A percentile compares a stretch with the other conserved stretches of the same genome.
phyloP scores from a whole-genome alignment of 1,140 invertebrate genomes.

The Drosophila aff. region DNA sequence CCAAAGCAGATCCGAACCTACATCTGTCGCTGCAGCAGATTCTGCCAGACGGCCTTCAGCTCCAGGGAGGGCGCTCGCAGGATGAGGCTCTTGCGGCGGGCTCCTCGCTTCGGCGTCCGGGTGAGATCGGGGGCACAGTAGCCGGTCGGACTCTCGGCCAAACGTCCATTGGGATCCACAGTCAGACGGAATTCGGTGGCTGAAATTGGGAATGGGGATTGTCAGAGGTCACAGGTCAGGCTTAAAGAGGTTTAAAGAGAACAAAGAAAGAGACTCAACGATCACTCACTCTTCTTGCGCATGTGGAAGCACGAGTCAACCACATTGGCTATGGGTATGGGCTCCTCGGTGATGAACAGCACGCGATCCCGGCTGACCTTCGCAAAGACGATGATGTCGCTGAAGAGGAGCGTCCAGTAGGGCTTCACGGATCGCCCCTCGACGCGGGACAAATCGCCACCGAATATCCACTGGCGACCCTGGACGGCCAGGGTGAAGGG shows the following conservation, averaged over 20 bases:
- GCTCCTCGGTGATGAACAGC: slow-evolving; percentile 94
- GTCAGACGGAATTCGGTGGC: slow-evolving; percentile 90
- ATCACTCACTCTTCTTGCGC: slow-evolving; percentile 90
- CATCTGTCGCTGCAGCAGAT: slow-evolving; percentile 94
- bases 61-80: slow-evolving; percentile 92
- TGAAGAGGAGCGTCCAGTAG: slow-evolving; percentile 93
- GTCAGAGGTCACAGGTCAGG: not conserved
- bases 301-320: slow-evolving; percentile 93
- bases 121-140: slow-evolving; percentile 88
- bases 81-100: slow-evolving; percentile 89
- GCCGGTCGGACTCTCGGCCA: slow-evolving; percentile 88
- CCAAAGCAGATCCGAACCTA: slow-evolving; percentile 85
- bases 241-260: too few relatives aligned
- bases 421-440: slow-evolving; percentile 92
- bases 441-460: slow-evolving; percentile 92
- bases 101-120: slow-evolving; percentile 87
- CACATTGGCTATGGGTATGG: slow-evolving; percentile 90
- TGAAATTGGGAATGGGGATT: slow-evolving; percentile 63
- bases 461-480: slow-evolving; percentile 94
- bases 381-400: slow-evolving; percentile 93
- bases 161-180: slow-evolving; percentile 87
- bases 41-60: slow-evolving; percentile 95
- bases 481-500: slow-evolving; percentile 92
- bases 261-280: too few relatives aligned
- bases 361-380: slow-evolving; percentile 93